phyloP scores from a whole-genome alignment of 2,113 vertebrate species.

The Oceanites oceanicus region DNA sequence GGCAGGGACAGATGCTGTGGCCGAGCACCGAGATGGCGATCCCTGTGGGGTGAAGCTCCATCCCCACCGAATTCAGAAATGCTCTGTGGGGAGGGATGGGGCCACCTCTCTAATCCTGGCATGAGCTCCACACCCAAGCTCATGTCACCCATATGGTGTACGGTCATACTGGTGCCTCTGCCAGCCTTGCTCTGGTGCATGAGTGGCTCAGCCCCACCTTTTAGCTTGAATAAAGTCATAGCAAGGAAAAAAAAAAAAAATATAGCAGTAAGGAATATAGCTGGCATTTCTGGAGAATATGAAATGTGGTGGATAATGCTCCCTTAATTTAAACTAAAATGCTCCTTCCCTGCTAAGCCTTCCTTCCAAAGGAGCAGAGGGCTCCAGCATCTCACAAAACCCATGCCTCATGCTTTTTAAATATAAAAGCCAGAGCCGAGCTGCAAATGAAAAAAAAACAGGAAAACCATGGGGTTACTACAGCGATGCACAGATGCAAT shows the following conservation, averaged over 20 bases:
- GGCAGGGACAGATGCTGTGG: not conserved
- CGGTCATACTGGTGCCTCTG: not conserved
- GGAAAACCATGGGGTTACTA: not conserved
- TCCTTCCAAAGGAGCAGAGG: not conserved
- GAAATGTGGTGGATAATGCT: not conserved
- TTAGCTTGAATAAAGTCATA: not conserved
- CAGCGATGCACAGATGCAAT: not conserved
- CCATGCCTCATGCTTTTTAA: not conserved
- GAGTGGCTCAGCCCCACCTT: not conserved
- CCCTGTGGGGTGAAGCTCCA: not conserved
- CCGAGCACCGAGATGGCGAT: rapidly evolving
- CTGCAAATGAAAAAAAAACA: not conserved
- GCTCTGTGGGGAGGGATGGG: not conserved
- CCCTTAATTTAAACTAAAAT: not conserved
- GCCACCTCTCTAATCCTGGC: not conserved
- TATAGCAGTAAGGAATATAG: not conserved
- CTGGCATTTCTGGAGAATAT: not conserved
- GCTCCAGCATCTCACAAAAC: not conserved
- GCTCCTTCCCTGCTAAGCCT: not conserved
- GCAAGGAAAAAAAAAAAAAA: rapidly evolving
- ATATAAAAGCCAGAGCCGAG: not conserved
- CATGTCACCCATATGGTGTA: not conserved
- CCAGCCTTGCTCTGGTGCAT: not conserved
- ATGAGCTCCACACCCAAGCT: not conserved
- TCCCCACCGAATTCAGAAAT: not conserved